These are phyloP conservation scores for Chaetophractus vellerosus DNA, from an alignment of 2,797 vertebrate genomes.

Conservation along the genomic window DNA sequence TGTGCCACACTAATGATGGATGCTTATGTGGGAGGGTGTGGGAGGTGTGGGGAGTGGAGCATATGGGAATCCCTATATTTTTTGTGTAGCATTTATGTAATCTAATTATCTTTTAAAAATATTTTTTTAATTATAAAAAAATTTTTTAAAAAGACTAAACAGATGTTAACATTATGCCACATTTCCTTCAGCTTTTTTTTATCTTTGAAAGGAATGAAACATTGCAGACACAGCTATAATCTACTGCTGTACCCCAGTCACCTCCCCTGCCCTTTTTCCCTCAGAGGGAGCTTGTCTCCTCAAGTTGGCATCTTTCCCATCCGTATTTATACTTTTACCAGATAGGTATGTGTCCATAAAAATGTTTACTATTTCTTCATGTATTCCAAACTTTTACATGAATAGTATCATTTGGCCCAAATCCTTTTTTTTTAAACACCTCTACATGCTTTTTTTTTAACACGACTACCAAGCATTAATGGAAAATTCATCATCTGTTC, in stretches of 20 bases:
- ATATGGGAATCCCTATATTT: no score
- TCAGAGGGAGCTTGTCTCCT: background rate
- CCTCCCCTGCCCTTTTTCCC: background rate
- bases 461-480: constrained; percentile 95
- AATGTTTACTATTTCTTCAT: background rate
- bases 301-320: background rate
- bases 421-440: background rate
- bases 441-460: constrained; percentile 6
- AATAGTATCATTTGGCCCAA: background rate
- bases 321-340: background rate
- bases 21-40: no score
- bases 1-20: no score
- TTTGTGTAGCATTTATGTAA: no score
- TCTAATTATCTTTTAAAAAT: no score
- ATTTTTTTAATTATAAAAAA: no score
- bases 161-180: background rate
- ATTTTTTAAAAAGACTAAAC: no score
- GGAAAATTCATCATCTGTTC: constrained; percentile 96
- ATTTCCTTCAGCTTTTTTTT: background rate
- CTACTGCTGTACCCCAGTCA: no score
- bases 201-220: background rate
- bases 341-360: background rate
- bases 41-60: no score
- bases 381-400: background rate
- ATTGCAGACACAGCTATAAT: background rate